These are phyloP conservation scores for Erpobdella octoculata DNA, from an alignment of 2,888 invertebrate genomes.

Conservation along the genomic window DNA sequence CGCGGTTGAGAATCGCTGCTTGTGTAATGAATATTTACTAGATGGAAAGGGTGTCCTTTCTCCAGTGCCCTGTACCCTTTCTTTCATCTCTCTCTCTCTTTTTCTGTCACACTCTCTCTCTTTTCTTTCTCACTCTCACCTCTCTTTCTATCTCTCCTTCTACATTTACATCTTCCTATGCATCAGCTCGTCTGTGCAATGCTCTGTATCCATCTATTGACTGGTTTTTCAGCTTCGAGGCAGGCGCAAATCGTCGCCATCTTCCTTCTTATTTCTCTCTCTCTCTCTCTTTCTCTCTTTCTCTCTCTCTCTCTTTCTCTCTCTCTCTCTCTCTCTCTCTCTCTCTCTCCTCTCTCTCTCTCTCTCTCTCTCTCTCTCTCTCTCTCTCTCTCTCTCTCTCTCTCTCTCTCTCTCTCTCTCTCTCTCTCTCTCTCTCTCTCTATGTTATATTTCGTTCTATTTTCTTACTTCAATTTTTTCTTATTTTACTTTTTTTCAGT, in stretches of 20 bases:
- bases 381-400: conserved; percentile 6
- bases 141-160: not conserved
- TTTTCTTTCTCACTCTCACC: not conserved
- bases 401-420: not conserved
- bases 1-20: too few relatives aligned
- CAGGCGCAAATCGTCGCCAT: not conserved
- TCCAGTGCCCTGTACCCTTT: too few relatives aligned
- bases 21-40: too few relatives aligned
- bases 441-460: too few relatives aligned
- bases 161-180: not conserved
- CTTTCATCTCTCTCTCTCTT: too few relatives aligned
- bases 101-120: too few relatives aligned
- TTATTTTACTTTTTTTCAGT: too few relatives aligned
- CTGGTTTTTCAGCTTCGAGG: not conserved
- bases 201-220: not conserved
- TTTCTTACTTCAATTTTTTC: too few relatives aligned
- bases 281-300: conserved; percentile 11
- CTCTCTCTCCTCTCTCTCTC: not conserved
- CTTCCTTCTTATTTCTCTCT: not conserved
- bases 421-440: not conserved
- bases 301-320: conserved; percentile 21
- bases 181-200: not conserved
- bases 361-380: not conserved
- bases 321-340: conserved; percentile 22
- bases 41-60: too few relatives aligned